Evolutionary conservation across 2,888 invertebrate species (phyloP).

Genomic region (Minunthozetes semirufus): DNA sequence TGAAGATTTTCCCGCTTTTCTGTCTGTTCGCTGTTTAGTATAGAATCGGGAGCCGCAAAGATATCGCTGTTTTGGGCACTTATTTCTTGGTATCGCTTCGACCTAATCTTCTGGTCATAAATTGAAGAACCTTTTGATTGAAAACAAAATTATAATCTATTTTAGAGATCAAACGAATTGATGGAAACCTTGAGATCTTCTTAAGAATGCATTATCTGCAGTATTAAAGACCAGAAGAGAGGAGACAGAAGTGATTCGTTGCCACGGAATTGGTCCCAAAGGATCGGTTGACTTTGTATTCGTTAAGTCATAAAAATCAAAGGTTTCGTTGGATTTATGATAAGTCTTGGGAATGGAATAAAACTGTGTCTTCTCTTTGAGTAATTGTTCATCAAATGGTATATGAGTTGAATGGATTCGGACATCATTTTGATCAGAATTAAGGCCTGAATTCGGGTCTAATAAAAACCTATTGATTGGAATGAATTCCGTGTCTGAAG

Average conservation of each 20-base stretch:
- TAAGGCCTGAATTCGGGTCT: background rate
- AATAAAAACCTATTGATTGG: background rate
- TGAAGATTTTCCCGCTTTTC: background rate
- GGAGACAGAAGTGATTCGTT: constrained; percentile 48
- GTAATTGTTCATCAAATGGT: constrained; percentile 36
- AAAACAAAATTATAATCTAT: background rate
- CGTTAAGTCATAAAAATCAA: constrained; percentile 7
- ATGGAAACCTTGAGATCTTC: constrained; percentile 18
- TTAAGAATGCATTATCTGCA: constrained; percentile 49
- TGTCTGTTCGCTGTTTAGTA: background rate
- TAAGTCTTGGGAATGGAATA: background rate
- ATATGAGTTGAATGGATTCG: constrained; percentile 25
- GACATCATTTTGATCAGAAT: background rate
- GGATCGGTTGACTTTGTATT: background rate
- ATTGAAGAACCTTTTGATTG: background rate
- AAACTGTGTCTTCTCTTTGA: constrained; percentile 35
- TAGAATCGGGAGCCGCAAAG: constrained; percentile 2
- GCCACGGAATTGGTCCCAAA: constrained; percentile 43
- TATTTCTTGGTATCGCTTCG: background rate
- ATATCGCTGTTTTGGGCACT: constrained; percentile 1
- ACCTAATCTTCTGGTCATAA: constrained; percentile 14
- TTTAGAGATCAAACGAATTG: background rate
- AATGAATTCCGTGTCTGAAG: background rate
- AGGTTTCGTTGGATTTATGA: background rate
- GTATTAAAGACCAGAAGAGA: constrained; percentile 50